phyloP scores from a whole-genome alignment of 1,140 invertebrate species.

The Gryon sp. region DNA sequence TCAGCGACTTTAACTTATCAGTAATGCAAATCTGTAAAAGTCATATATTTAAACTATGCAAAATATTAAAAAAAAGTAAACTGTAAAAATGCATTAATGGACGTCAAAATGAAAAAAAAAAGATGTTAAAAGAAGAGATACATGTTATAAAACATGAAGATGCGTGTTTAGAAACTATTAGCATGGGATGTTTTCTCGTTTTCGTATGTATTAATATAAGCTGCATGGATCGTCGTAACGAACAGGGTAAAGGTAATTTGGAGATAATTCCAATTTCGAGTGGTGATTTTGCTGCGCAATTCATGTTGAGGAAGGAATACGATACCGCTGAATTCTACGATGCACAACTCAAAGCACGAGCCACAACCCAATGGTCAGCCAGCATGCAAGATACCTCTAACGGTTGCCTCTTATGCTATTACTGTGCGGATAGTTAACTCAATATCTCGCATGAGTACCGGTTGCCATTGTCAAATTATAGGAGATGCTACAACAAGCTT shows the following conservation, averaged over 20 bases:
- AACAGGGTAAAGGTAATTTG: conserved; percentile 66
- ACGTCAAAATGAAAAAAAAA: too few relatives aligned
- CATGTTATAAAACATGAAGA: conserved; percentile 33
- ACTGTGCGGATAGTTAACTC: conserved; percentile 39
- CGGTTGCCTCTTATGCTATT: conserved; percentile 49
- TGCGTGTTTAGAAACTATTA: conserved; percentile 68
- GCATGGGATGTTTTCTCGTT: conserved; percentile 40
- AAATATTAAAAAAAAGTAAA: too few relatives aligned
- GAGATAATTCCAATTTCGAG: conserved; percentile 73
- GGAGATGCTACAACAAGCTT: conserved; percentile 14
- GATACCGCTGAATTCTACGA: conserved; percentile 62
- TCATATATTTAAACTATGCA: too few relatives aligned
- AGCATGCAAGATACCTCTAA: conserved; percentile 67
- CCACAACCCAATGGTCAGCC: conserved; percentile 64
- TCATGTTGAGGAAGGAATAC: conserved; percentile 72
- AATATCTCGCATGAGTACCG: conserved; percentile 44
- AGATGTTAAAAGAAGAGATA: conserved; percentile 28
- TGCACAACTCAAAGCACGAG: conserved; percentile 54
- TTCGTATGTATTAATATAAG: conserved; percentile 62
- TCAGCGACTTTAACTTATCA: too few relatives aligned
- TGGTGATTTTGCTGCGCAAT: conserved; percentile 72
- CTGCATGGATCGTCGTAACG: conserved; percentile 37
- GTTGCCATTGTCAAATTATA: conserved; percentile 39
- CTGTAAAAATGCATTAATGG: too few relatives aligned
- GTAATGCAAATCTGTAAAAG: too few relatives aligned